Percentiles rank a stretch among this genome's conserved stretches.
These are phyloP conservation scores for Tachyglossus aculeatus DNA, from an alignment of 2,797 vertebrate species.

Conservation along the genomic window DNA sequence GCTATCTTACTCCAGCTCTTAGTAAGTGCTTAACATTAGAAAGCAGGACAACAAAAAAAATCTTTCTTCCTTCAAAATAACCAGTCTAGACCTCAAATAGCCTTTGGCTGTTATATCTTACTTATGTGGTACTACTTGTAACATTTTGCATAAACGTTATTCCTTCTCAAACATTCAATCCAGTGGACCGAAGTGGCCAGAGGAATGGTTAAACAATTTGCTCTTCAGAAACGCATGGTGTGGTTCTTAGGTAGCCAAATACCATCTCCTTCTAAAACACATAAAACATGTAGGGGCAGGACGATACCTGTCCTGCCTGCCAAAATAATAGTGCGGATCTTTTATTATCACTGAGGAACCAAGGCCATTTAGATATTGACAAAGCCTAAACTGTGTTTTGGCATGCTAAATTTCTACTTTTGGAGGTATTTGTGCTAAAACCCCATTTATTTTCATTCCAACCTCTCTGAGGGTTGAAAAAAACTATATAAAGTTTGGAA, in stretches of 20 bases:
- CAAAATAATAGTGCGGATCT: slow-evolving; percentile 45
- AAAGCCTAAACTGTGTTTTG: slow-evolving; percentile 41
- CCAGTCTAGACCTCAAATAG: too few relatives aligned
- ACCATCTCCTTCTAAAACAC: slow-evolving; percentile 62
- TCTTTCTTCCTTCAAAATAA: too few relatives aligned
- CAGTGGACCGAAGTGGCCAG: slow-evolving; percentile 39
- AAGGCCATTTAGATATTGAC: slow-evolving; percentile 41
- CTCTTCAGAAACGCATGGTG: slow-evolving; percentile 50
- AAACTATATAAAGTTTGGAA: too few relatives aligned
- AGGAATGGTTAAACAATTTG: slow-evolving; percentile 54
- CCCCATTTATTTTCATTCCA: too few relatives aligned
- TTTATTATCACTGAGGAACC: slow-evolving; percentile 39
- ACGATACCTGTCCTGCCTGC: slow-evolving; percentile 51
- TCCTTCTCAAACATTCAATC: slow-evolving; percentile 40
- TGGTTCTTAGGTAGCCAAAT: slow-evolving; percentile 46
- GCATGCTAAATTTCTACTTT: slow-evolving; percentile 38
- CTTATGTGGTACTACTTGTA: too few relatives aligned
- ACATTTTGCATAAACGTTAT: slow-evolving; percentile 42
- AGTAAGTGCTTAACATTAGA: too few relatives aligned
- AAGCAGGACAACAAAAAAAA: too few relatives aligned
- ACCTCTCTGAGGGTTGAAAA: too few relatives aligned
- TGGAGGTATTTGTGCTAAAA: slow-evolving; percentile 14
- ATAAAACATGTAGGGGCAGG: slow-evolving; percentile 61
- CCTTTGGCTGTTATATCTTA: too few relatives aligned
- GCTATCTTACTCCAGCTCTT: too few relatives aligned